Evolutionary conservation across 1,140 invertebrate species (phyloP).

Genomic region (Seison nebaliae): DNA sequence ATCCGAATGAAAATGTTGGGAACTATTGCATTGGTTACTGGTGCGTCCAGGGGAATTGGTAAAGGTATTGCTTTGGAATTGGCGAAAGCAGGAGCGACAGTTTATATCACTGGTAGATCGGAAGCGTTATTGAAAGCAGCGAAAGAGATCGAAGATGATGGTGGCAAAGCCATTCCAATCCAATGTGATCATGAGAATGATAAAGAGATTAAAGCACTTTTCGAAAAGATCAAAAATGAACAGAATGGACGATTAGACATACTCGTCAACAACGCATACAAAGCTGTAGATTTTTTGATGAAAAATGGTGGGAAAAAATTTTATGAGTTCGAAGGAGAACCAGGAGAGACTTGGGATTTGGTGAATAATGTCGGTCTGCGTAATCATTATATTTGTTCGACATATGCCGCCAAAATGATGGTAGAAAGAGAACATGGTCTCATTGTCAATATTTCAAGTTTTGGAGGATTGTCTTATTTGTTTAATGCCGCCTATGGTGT

Average conservation of each 20-base stretch:
- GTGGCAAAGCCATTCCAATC: constrained; percentile 23
- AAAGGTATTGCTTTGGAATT: constrained; percentile 28
- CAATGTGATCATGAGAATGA: constrained; percentile 29
- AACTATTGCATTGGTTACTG: constrained; percentile 22
- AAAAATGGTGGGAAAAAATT: not conserved
- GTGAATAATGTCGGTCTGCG: constrained; percentile 29
- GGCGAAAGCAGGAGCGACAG: constrained; percentile 25
- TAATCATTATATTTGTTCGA: constrained; percentile 29
- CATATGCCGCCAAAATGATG: constrained; percentile 28
- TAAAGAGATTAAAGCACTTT: constrained; percentile 24
- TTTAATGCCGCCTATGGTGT: constrained; percentile 16
- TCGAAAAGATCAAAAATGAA: constrained; percentile 25
- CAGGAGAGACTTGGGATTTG: constrained; percentile 19
- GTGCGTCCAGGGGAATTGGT: constrained; percentile 26
- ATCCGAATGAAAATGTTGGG: too few species aligned
- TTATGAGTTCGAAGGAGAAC: not conserved
- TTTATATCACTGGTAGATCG: constrained; percentile 27
- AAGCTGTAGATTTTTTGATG: constrained; percentile 18
- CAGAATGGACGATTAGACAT: constrained; percentile 28
- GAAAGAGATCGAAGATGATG: constrained; percentile 15
- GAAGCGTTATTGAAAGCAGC: too few species aligned
- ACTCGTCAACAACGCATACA: constrained; percentile 31
- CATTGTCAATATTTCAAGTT: constrained; percentile 29
- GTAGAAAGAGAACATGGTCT: constrained; percentile 22
- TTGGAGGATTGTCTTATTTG: constrained; percentile 26